Evolutionary conservation across 2,113 vertebrate genomes (phyloP), one percentile per base, ranked within the genome.

Genomic region (Osmerus mordax): DNA sequence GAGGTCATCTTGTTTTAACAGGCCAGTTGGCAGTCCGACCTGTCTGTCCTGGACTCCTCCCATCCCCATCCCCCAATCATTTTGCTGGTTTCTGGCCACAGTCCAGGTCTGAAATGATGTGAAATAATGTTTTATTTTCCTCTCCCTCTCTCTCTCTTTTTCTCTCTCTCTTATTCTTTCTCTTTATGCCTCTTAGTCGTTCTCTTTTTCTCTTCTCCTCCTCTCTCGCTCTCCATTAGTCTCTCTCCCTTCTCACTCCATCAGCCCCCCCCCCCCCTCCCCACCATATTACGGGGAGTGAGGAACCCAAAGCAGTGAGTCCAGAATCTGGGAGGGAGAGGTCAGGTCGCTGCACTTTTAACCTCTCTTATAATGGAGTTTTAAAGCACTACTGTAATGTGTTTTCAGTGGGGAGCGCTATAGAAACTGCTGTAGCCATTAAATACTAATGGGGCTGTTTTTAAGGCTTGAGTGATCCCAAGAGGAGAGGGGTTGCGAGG

Each of bases 51-150:
- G 25, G 62, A 64, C 29, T 77, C 69, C 32, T 65, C 66, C 73
- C 84, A 77, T 81, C 82, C 79, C 85, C 80, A 83, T 81, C 82
- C 79, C 84, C 84, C 79, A 86, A 84, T 86, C 82, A 79, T 79
- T 78, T 72, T 71, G 58, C 67, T 81, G 78, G 61, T 36, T 70
- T 65, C 73, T 86, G 85, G 85, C 64, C 47, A 60, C n/a, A 4
- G n/a, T 84, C 81, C 85, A 86, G 65, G 4, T 47, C 41, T 47
- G 41, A 81, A 79, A 87, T 82, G 84, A 69, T 82, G 81, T 55
- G 29, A 53, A 69, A 54, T 56, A 69, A 71, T 47, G 69, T 77
- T 81, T 83, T 67, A 82, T 81, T 65, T 47, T 65, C 76, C 73
- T 29, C 19, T 55, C 60, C 11, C 23, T 52, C 79, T 71, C 63